Conservation (phyloP, 92 coral and sea anemone species). For the Phenganax subtilis region DNA sequence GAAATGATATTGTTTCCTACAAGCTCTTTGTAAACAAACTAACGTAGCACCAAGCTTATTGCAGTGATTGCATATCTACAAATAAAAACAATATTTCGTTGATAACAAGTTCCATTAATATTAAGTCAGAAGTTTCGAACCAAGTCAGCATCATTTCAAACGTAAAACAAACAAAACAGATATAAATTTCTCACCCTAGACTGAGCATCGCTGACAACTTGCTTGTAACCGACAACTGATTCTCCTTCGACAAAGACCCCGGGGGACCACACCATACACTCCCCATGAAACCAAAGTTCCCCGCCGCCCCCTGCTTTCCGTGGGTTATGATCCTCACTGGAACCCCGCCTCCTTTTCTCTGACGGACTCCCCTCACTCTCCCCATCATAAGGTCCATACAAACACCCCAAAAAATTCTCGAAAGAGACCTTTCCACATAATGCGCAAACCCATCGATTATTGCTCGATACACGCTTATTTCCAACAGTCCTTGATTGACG, state of each 20-base stretch:
- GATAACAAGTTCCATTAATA: background rate
- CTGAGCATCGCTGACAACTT: constrained; percentile 25
- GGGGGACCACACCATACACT: constrained; percentile 30
- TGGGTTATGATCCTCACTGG: background rate
- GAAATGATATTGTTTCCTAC: constrained; percentile 33
- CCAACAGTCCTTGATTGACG: background rate
- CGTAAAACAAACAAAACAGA: background rate
- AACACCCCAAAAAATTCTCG: constrained; percentile 15
- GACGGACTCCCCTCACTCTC: background rate
- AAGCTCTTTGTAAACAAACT: constrained; percentile 27
- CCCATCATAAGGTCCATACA: constrained; percentile 30
- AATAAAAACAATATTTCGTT: background rate
- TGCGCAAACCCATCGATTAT: constrained; percentile 21
- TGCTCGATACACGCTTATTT: background rate
- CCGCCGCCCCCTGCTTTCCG: background rate
- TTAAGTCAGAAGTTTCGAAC: background rate
- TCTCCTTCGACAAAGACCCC: constrained; percentile 29
- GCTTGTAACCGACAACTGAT: constrained; percentile 24
- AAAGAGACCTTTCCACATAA: constrained; percentile 24
- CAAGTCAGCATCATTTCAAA: no score
- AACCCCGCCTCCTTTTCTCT: constrained; percentile 14
- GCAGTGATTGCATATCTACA: constrained; percentile 26
- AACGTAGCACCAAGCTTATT: constrained; percentile 26
- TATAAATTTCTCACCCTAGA: constrained; percentile 20
- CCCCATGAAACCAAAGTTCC: constrained; percentile 39